These are phyloP conservation scores for Charaxes varanes DNA, from an alignment of 1,140 invertebrate genomes.

Conservation along the genomic window DNA sequence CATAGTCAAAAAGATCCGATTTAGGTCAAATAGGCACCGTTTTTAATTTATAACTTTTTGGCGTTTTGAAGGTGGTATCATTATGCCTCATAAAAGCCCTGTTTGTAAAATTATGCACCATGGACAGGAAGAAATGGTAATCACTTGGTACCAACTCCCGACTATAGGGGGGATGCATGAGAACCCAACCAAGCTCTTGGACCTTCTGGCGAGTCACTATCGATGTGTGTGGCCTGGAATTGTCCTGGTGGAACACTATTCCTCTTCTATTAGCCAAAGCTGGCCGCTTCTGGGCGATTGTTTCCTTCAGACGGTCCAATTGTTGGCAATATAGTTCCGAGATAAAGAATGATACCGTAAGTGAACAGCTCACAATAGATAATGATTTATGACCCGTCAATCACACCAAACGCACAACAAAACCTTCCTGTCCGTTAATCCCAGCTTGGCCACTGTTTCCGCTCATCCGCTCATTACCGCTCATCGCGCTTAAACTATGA, in stretches of 20 bases:
- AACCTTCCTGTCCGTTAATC: slow-evolving; percentile 4
- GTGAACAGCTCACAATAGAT: neutral
- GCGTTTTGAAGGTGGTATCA: no score
- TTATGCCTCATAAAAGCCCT: no score
- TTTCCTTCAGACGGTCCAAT: slow-evolving; percentile 33
- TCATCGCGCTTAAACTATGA: neutral
- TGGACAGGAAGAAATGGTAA: neutral
- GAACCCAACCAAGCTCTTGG: slow-evolving; percentile 50
- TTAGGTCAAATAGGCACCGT: no score
- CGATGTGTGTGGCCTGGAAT: slow-evolving; percentile 43
- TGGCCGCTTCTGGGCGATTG: slow-evolving; percentile 37
- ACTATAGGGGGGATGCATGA: slow-evolving; percentile 61
- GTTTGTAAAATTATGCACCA: no score
- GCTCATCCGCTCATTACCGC: no score
- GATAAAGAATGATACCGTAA: no score
- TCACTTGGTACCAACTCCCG: slow-evolving; percentile 45
- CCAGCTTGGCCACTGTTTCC: slow-evolving; percentile 4
- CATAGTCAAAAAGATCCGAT: no score
- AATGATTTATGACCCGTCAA: neutral
- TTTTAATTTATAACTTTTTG: no score
- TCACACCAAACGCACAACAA: slow-evolving; percentile 6
- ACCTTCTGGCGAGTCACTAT: slow-evolving; percentile 33
- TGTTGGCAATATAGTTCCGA: slow-evolving; percentile 30
- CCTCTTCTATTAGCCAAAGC: slow-evolving; percentile 39
- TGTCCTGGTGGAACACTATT: slow-evolving; percentile 48